Conservation (phyloP, 1,140 invertebrate species). For the Caerostris darwini region DNA sequence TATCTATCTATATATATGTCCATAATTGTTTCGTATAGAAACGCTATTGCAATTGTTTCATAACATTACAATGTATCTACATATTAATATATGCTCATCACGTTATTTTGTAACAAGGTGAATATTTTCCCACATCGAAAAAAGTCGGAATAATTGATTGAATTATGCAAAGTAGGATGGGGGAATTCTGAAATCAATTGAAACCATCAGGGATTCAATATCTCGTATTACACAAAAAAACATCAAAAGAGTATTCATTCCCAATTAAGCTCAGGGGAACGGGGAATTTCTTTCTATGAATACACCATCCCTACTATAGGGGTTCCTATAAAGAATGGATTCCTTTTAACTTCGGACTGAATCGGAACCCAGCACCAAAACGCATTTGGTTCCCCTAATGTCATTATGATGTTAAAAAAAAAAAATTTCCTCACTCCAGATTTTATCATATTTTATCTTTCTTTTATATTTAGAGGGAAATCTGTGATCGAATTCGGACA, state of each 20-base stretch:
- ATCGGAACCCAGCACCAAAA: neutral
- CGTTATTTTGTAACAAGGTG: no score
- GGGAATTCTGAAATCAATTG: constrained; percentile 2
- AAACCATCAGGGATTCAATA: neutral
- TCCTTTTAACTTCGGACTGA: neutral
- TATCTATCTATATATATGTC: no score
- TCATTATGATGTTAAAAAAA: neutral
- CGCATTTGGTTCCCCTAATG: neutral
- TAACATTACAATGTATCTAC: no score
- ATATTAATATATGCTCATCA: no score
- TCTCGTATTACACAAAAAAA: neutral
- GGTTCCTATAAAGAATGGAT: neutral
- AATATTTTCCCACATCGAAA: neutral
- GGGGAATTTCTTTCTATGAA: neutral
- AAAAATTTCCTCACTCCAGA: no score
- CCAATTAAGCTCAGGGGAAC: neutral
- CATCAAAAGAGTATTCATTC: constrained; percentile 10
- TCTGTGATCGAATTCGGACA: neutral
- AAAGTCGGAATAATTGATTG: neutral
- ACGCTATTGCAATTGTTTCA: no score
- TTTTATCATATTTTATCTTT: neutral
- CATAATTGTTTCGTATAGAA: no score
- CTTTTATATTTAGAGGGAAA: neutral
- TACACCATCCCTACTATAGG: neutral
- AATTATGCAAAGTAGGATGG: neutral